Percentiles rank a stretch among this genome's conserved stretches.
phyloP scores from a whole-genome alignment of 2,113 vertebrate genomes.

The Actinemys pallida region DNA sequence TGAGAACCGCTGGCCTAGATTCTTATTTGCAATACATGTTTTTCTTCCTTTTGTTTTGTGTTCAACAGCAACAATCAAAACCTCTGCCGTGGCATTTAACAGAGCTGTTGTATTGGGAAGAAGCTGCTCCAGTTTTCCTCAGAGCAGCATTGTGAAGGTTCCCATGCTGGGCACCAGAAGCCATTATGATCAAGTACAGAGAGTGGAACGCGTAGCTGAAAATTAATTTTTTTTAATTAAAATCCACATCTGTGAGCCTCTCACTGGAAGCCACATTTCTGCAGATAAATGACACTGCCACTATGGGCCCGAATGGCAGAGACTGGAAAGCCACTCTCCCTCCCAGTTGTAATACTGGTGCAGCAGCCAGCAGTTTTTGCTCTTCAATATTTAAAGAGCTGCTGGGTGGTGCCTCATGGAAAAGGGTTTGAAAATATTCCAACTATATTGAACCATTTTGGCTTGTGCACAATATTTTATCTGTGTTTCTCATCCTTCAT shows the following conservation, averaged over 20 bases:
- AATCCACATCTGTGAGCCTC: constrained; percentile 78
- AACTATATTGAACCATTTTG: constrained; percentile 16
- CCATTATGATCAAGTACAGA: constrained; percentile 51
- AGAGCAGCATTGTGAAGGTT: not conserved
- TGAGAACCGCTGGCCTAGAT: not conserved
- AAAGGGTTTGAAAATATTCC: constrained; percentile 19
- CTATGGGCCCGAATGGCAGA: constrained; percentile 47
- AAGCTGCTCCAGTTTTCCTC: constrained; percentile 32
- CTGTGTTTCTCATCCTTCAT: not conserved
- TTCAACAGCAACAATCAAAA: not conserved
- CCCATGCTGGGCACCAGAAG: constrained; percentile 12
- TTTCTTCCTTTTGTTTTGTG: not conserved
- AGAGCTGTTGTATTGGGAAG: not conserved
- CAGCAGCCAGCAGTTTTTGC: constrained; percentile 56
- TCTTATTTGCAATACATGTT: constrained; percentile 25
- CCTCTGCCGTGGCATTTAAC: not conserved
- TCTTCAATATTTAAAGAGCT: constrained; percentile 80
- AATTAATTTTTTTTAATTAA: constrained; percentile 83
- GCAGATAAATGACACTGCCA: constrained; percentile 68
- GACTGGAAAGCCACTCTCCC: constrained; percentile 48
- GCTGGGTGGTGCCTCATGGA: constrained; percentile 10
- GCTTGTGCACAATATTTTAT: not conserved
- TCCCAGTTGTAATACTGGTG: not conserved
- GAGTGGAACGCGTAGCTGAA: constrained; percentile 60
- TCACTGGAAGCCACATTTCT: constrained; percentile 60